phyloP scores from a whole-genome alignment of 2,113 vertebrate species.

The Cettia cetti region DNA sequence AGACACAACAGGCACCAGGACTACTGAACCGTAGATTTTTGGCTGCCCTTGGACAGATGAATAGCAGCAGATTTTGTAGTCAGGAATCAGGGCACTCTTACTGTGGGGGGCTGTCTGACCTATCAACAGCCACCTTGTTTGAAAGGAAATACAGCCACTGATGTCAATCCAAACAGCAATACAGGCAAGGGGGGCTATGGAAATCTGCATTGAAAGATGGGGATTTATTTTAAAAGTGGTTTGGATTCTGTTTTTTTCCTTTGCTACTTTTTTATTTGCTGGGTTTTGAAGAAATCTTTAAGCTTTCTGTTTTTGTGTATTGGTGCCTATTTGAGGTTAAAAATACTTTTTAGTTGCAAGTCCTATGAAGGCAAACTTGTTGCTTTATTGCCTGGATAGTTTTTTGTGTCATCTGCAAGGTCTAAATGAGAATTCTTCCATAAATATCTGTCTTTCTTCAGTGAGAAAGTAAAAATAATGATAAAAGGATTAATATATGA shows the following conservation, averaged over 20 bases:
- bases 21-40: neutral
- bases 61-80: constrained; percentile 12
- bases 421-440: neutral
- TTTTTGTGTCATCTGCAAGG: neutral
- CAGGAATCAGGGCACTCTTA: constrained; percentile 1
- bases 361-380: neutral
- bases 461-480: neutral
- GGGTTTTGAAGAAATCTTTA: neutral
- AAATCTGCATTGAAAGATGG: neutral
- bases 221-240: neutral
- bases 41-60: neutral
- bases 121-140: neutral
- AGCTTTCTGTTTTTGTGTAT: neutral
- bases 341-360: neutral
- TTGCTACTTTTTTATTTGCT: neutral
- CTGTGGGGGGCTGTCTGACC: neutral
- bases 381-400: neutral
- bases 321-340: neutral
- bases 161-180: neutral
- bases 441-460: neutral
- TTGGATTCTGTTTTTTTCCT: neutral
- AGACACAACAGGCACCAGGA: neutral
- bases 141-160: neutral
- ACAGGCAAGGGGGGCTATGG: neutral
- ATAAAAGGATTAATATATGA: neutral